These are phyloP conservation scores for Ophion obscuratus DNA, from an alignment of 2,888 invertebrate genomes.

Conservation along the genomic window DNA sequence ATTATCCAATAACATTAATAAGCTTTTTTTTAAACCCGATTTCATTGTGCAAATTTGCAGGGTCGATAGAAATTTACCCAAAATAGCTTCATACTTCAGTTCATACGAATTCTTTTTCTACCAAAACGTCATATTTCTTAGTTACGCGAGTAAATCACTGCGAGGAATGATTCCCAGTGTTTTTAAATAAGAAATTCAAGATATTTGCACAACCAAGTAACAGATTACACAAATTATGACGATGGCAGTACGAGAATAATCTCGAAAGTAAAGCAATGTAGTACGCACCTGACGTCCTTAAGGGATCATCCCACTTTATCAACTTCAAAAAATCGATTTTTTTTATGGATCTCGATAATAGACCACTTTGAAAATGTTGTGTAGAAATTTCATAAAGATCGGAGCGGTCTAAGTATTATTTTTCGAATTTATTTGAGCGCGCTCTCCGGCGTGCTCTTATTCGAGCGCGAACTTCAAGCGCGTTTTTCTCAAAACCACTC, in stretches of 20 bases:
- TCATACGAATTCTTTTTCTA: background rate
- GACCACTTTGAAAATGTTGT: too few relatives aligned
- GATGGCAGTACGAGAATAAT: background rate
- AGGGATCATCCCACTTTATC: too few relatives aligned
- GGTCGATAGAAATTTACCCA: background rate
- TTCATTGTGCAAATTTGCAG: conserved; percentile 7
- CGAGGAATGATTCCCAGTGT: background rate
- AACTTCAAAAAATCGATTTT: too few relatives aligned
- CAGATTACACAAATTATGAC: background rate
- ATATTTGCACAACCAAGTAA: background rate
- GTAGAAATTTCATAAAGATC: too few relatives aligned
- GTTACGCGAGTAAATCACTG: background rate
- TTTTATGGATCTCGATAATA: too few relatives aligned
- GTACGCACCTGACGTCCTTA: background rate
- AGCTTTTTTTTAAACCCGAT: background rate
- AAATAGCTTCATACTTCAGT: background rate
- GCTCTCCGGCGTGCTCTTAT: too few relatives aligned
- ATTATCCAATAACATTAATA: conserved; percentile 13
- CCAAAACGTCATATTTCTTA: background rate
- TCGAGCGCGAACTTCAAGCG: too few relatives aligned
- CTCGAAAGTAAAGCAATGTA: background rate
- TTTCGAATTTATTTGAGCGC: too few relatives aligned
- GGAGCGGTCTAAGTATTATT: too few relatives aligned
- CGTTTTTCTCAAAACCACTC: too few relatives aligned
- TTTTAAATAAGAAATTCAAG: background rate